These are phyloP conservation scores for Scelioninae gen. 1 DNA, from an alignment of 2,888 invertebrate genomes.

Conservation along the genomic window DNA sequence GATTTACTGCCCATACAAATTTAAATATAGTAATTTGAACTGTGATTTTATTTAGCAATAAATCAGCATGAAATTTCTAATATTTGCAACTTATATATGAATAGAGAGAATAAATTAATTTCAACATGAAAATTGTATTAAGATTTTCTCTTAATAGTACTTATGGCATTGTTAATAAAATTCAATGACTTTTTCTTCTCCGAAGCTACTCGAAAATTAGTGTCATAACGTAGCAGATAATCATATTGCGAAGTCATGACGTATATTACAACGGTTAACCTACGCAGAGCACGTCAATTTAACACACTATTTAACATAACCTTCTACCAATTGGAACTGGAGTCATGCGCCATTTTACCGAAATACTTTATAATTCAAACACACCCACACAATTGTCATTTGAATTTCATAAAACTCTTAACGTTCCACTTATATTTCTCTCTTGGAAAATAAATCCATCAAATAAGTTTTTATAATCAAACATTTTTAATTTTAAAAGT, in stretches of 20 bases:
- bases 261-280: slow-evolving; percentile 23
- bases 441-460: no score
- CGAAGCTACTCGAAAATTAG: neutral
- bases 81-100: no score
- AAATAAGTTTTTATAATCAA: no score
- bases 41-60: neutral
- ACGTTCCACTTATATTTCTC: neutral
- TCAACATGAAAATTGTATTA: no score
- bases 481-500: no score
- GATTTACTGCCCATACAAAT: no score
- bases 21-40: no score
- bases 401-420: slow-evolving; percentile 1
- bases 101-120: no score
- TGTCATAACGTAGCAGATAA: slow-evolving; percentile 17
- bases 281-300: slow-evolving; percentile 27
- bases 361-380: slow-evolving; percentile 18
- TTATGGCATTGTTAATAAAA: slow-evolving; percentile 15
- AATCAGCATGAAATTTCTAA: neutral
- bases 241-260: slow-evolving; percentile 28
- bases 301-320: slow-evolving; percentile 32
- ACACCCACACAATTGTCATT: slow-evolving; percentile 17
- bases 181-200: slow-evolving; percentile 6
- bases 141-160: neutral
- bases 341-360: slow-evolving; percentile 20
- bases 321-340: slow-evolving; percentile 24